Conservation (phyloP, 1,140 invertebrate genomes). For the Dinoponera quadriceps region DNA sequence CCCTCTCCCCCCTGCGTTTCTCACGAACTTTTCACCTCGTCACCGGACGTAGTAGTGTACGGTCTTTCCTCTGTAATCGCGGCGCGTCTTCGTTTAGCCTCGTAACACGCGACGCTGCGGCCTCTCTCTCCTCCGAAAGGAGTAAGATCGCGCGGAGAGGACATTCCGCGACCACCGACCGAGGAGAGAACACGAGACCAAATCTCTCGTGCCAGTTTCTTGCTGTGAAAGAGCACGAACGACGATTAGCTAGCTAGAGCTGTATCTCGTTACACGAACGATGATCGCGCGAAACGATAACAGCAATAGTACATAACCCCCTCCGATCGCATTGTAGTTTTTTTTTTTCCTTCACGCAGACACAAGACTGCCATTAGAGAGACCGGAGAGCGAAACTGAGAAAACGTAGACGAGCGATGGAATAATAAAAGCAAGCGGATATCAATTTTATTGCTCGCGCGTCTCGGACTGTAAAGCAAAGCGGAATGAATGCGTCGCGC, state of each 20-base stretch:
- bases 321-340: constrained; percentile 9
- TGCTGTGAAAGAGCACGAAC: background rate
- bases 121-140: constrained; percentile 78
- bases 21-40: too few relatives aligned
- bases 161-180: constrained; percentile 52
- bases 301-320: background rate
- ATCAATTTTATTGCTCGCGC: background rate
- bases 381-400: background rate
- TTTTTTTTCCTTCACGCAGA: constrained; percentile 24
- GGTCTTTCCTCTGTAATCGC: background rate
- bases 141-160: constrained; percentile 60
- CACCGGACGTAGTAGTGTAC: background rate
- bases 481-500: too few relatives aligned
- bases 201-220: constrained; percentile 51
- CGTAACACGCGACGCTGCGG: constrained; percentile 68
- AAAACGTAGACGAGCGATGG: background rate
- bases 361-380: background rate
- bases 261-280: background rate
- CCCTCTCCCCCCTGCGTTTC: background rate
- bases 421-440: background rate
- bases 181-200: constrained; percentile 53
- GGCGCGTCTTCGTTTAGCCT: constrained; percentile 66
- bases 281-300: background rate
- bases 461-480: background rate
- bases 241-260: constrained; percentile 20